phyloP scores from a whole-genome alignment of 2,888 invertebrate species.

The Melieria picta region DNA sequence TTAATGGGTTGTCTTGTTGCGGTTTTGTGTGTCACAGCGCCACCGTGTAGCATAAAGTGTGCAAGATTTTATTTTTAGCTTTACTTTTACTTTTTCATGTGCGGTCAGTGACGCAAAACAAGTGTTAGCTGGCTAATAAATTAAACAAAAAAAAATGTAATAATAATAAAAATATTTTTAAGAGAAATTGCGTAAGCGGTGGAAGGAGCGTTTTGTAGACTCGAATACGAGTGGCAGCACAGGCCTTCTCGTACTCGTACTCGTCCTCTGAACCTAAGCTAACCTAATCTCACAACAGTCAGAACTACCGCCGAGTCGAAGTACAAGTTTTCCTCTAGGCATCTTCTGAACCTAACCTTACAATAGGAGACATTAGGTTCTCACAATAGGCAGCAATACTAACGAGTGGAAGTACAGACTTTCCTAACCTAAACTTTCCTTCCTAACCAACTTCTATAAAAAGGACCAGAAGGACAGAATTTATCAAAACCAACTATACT shows the following conservation, averaged over 20 bases:
- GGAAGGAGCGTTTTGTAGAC: slow-evolving; percentile 11
- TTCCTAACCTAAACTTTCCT: too few relatives aligned
- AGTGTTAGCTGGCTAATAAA: too few relatives aligned
- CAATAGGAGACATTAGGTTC: too few relatives aligned
- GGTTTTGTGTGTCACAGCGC: neutral
- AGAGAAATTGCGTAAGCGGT: slow-evolving; percentile 17
- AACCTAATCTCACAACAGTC: neutral
- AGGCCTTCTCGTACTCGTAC: too few relatives aligned
- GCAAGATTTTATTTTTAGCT: neutral
- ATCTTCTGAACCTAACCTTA: neutral
- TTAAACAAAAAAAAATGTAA: neutral
- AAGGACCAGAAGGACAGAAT: too few relatives aligned
- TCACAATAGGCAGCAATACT: neutral
- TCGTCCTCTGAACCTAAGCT: too few relatives aligned
- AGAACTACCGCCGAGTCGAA: neutral
- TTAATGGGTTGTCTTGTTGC: neutral
- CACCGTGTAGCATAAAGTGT: neutral
- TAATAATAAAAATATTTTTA: slow-evolving; percentile 2
- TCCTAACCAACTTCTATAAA: too few relatives aligned
- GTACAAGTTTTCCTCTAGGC: too few relatives aligned
- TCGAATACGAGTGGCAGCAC: too few relatives aligned
- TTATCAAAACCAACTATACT: too few relatives aligned
- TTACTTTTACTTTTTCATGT: too few relatives aligned
- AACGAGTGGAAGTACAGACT: neutral
- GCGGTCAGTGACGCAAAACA: too few relatives aligned